These are phyloP conservation scores for Diogma glabrata DNA, from an alignment of 2,888 invertebrate species.

Conservation along the genomic window DNA sequence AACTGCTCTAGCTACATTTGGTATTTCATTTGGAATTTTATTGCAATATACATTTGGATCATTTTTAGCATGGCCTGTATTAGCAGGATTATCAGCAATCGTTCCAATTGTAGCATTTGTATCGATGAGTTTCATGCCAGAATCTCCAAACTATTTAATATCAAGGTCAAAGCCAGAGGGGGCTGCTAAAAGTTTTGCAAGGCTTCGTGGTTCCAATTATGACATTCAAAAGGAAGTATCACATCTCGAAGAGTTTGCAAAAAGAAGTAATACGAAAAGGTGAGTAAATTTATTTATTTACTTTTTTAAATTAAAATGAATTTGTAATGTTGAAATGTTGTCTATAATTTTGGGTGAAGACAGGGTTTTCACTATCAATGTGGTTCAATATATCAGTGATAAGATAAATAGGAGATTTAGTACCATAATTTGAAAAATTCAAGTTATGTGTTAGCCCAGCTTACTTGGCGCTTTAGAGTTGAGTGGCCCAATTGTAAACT, in stretches of 20 bases:
- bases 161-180: conserved; percentile 45
- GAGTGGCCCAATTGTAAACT: no score
- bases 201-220: conserved; percentile 49
- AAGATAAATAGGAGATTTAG: no score
- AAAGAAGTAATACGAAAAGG: conserved; percentile 45
- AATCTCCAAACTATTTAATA: conserved; percentile 60
- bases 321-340: no score
- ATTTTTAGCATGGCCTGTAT: conserved; percentile 46
- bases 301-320: no score
- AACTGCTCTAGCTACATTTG: conserved; percentile 57
- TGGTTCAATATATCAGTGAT: no score
- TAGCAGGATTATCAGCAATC: conserved; percentile 50
- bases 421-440: no score
- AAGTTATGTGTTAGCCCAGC: no score
- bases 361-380: no score
- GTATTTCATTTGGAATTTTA: conserved; percentile 59
- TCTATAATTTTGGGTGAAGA: no score
- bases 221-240: conserved; percentile 50
- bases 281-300: no score
- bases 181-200: conserved; percentile 45
- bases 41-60: conserved; percentile 50
- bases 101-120: conserved; percentile 48
- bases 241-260: conserved; percentile 46
- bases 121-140: conserved; percentile 52
- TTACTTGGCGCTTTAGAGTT: no score